These are phyloP conservation scores for Tor tambroides DNA, from an alignment of 2,113 vertebrate species.

Conservation along the genomic window DNA sequence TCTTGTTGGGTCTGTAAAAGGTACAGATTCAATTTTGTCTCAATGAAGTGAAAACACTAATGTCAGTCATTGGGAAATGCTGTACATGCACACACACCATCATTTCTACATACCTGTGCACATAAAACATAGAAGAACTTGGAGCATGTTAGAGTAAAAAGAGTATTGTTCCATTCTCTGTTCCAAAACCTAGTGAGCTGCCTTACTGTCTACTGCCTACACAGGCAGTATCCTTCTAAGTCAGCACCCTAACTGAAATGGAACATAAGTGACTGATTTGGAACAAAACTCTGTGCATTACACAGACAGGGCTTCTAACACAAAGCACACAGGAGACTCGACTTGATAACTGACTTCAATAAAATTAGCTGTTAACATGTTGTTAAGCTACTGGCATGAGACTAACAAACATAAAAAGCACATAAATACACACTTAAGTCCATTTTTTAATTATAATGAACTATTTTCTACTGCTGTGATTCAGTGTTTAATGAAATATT, in stretches of 20 bases:
- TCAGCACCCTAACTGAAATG: not conserved
- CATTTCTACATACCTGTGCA: not conserved
- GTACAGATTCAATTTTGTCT: constrained; percentile 4
- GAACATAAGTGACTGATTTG: not conserved
- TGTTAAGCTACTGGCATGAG: not conserved
- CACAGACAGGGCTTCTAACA: not conserved
- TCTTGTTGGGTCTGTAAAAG: constrained; percentile 1
- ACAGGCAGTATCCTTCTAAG: not conserved
- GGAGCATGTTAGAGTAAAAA: not conserved
- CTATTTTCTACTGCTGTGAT: not conserved
- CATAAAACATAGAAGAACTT: not conserved
- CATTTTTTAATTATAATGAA: not conserved
- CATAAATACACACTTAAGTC: not conserved
- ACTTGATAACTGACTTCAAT: not conserved
- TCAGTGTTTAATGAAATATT: not conserved
- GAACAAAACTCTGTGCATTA: not conserved
- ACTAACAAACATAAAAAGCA: not conserved
- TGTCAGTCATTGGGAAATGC: not conserved
- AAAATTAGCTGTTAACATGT: not conserved
- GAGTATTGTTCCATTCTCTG: not conserved
- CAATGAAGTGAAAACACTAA: not conserved
- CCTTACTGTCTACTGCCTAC: not conserved
- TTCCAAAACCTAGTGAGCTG: not conserved
- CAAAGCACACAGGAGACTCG: not conserved
- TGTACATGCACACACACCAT: not conserved